Evolutionary conservation across 2,113 vertebrate species (phyloP), one percentile per base, ranked within the genome.

Genomic region (Baryphthengus martii): DNA sequence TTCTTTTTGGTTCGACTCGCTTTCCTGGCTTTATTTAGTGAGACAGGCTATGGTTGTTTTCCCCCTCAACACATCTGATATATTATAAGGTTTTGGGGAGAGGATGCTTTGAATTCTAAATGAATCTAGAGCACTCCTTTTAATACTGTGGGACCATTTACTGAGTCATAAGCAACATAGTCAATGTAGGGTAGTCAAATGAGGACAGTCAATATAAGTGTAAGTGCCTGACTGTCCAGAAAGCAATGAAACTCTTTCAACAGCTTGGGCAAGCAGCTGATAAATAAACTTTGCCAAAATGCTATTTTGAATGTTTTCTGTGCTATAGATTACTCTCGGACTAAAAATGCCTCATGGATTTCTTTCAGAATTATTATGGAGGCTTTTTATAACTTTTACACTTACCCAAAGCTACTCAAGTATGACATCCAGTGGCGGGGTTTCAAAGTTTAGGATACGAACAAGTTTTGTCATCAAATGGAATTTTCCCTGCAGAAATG

Each of bases 381-480:
- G 29, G 23, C 1, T 67, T 62, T 61, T 62, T 18, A 40, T 56
- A 59, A 49, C 70, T 89, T 81, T 44, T 76, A 13, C 2, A 0
- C 81, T 92, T 94, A 73, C 92, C 90, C 73, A 66, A 76, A 89
- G 33, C 83, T 96, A 90, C 92, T 93, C 68, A 65, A 89, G 73
- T 47, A 44, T 78, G 90, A 96, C 92, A 87, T 95, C 92, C 93
- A 93, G 90, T 94, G 92, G 90, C 42, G 90, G 90, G 90, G 93
- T 61, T 90, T 94, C 53, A 82, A 37, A 75, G 55, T 61, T 67
- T 67, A 79, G n/a, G 47, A 29, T 19, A 24, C 0, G 2, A 85
- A 33, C 3, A 72, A 77, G 40, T 86, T 94, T 73, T 92, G 28
- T 24, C 17, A 39, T 90, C 47, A 65, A 68, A 75, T 84, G 56